A percentile compares a stretch with the other conserved stretches of the same genome.
Conservation (phyloP, 2,797 vertebrate genomes). For the Lutjanus argentimaculatus region DNA sequence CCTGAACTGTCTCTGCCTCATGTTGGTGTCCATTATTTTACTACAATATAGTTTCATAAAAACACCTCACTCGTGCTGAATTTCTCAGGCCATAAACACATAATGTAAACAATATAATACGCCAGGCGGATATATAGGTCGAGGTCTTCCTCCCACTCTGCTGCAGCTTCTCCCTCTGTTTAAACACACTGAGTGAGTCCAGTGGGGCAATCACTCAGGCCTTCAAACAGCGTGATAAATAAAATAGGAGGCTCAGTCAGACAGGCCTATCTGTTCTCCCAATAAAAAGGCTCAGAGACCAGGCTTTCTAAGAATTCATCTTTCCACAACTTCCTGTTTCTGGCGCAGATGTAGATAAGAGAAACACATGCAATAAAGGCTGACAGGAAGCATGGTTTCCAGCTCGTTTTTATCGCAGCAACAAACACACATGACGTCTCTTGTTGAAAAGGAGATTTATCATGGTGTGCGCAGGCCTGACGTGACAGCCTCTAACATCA, state of each 20-base stretch:
- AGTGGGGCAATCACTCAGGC: conserved; percentile 9
- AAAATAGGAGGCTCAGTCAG: conserved; percentile 1
- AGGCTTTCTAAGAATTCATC: conserved; percentile 26
- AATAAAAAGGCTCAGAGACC: conserved; percentile 4
- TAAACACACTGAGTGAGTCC: conserved; percentile 10
- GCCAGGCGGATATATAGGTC: neutral
- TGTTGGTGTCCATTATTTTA: conserved; percentile 35
- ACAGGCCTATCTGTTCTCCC: conserved; percentile 2
- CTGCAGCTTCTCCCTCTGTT: conserved; percentile 13
- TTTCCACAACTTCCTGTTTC: conserved; percentile 38
- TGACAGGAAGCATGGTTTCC: conserved; percentile 23
- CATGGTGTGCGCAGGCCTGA: neutral
- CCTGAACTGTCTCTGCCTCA: conserved; percentile 12
- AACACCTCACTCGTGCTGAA: neutral
- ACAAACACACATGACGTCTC: neutral
- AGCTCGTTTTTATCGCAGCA: neutral
- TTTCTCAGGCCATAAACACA: conserved; percentile 2
- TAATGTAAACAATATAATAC: neutral
- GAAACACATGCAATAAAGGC: conserved; percentile 28
- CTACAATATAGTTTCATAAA: conserved; percentile 1
- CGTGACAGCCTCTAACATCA: neutral
- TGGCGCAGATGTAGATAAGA: conserved; percentile 40
- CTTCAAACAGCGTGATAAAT: conserved; percentile 28
- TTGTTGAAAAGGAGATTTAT: conserved; percentile 10
- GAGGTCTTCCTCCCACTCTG: neutral